These are phyloP conservation scores for Thamnophis elegans DNA, from an alignment of 2,797 vertebrate species.

Conservation along the genomic window DNA sequence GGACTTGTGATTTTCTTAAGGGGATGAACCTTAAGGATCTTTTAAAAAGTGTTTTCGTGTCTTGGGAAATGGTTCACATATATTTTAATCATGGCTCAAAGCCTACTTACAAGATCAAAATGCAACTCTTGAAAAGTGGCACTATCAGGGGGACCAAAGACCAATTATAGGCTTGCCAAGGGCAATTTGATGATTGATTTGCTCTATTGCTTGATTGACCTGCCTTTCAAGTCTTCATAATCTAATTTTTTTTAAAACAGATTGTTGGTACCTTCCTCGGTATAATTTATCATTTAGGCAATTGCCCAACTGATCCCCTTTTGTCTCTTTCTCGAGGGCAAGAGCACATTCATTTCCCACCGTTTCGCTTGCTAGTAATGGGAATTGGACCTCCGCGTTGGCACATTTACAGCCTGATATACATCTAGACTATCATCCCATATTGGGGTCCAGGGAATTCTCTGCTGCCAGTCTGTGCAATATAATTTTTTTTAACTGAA, in stretches of 20 bases:
- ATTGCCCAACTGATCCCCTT: background rate
- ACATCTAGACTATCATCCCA: background rate
- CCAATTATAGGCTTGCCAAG: background rate
- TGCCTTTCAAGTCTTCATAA: background rate
- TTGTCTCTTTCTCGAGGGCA: background rate
- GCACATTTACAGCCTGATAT: background rate
- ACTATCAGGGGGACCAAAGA: background rate
- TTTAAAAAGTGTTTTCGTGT: background rate
- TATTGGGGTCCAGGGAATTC: background rate
- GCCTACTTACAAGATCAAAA: background rate
- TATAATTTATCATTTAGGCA: background rate
- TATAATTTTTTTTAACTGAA: conserved; percentile 32
- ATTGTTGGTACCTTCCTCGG: background rate
- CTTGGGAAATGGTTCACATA: background rate
- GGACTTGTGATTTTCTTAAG: background rate
- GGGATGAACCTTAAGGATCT: background rate
- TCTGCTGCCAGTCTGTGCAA: conserved; percentile 29
- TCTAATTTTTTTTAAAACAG: background rate
- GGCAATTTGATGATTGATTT: background rate
- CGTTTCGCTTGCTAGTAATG: background rate
- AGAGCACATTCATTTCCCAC: background rate
- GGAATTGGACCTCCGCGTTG: background rate
- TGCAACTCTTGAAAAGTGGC: background rate
- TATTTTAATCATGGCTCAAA: background rate
- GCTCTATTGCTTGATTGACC: background rate